Conservation (phyloP, 2,888 invertebrate genomes). For the Cryptophagus acutangulus region DNA sequence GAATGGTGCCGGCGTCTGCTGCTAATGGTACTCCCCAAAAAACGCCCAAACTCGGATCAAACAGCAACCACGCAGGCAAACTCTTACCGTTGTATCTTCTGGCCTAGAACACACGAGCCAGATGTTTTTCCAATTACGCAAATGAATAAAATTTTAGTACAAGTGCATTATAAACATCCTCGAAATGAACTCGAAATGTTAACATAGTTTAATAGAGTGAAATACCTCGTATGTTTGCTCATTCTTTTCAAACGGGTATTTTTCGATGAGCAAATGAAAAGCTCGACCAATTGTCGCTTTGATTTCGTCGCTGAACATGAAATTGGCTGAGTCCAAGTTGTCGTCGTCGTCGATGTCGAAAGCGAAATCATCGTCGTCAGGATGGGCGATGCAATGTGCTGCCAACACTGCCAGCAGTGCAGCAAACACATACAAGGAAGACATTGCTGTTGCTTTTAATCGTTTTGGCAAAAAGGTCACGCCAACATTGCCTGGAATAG, state of each 20-base stretch:
- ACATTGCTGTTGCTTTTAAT: constrained; percentile 13
- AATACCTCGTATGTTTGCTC: constrained; percentile 70
- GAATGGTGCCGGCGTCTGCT: constrained; percentile 63
- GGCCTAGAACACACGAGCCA: constrained; percentile 43
- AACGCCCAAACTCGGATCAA: constrained; percentile 63
- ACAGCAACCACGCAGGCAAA: constrained; percentile 65
- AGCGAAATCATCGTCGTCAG: constrained; percentile 44
- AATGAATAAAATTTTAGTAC: no score
- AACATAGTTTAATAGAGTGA: no score
- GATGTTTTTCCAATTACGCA: no score
- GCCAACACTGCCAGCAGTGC: constrained; percentile 25
- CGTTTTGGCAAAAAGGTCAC: constrained; percentile 14
- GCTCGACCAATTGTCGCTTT: constrained; percentile 66
- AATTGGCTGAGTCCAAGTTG: constrained; percentile 31
- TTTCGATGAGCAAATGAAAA: constrained; percentile 68
- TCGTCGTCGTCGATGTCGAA: constrained; percentile 45
- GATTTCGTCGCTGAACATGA: constrained; percentile 55
- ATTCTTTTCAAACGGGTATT: constrained; percentile 60
- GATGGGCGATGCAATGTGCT: constrained; percentile 14
- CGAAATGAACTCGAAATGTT: no score
- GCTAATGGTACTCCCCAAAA: constrained; percentile 70
- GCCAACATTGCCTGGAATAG: constrained; percentile 23
- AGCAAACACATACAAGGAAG: constrained; percentile 15
- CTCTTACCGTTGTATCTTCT: constrained; percentile 43
- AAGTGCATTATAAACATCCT: no score